These are phyloP conservation scores for Lepetodrilus schrolli DNA, from an alignment of 2,888 invertebrate species.

Conservation along the genomic window DNA sequence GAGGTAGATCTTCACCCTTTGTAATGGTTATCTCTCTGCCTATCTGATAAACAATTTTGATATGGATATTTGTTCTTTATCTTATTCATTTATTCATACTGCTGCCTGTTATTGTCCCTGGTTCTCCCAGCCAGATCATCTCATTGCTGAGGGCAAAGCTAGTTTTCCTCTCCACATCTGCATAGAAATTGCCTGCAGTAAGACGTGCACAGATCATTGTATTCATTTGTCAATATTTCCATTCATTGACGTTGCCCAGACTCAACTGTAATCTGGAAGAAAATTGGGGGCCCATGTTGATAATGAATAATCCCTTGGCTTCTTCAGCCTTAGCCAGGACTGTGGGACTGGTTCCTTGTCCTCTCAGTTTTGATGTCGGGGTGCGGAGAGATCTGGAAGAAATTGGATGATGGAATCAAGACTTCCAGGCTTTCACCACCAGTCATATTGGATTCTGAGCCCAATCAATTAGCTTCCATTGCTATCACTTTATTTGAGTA, in stretches of 20 bases:
- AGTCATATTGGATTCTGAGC: neutral
- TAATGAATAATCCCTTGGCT: neutral
- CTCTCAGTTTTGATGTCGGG: neutral
- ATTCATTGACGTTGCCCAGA: neutral
- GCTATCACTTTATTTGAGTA: neutral
- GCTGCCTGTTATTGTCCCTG: too few species aligned
- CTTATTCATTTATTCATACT: too few species aligned
- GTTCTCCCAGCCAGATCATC: neutral
- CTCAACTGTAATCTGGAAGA: neutral
- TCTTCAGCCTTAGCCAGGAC: neutral
- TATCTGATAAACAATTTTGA: too few species aligned
- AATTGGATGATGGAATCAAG: constrained; percentile 10
- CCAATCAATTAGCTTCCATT: neutral
- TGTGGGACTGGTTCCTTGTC: neutral
- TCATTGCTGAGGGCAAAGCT: neutral
- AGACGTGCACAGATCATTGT: neutral
- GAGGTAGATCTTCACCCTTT: too few species aligned
- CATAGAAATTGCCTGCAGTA: constrained; percentile 2
- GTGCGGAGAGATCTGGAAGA: neutral
- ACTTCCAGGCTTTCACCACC: neutral
- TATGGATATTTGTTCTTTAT: too few species aligned
- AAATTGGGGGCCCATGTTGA: constrained; percentile 6
- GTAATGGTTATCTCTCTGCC: too few species aligned
- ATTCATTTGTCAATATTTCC: constrained; percentile 5
- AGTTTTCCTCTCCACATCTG: neutral